These are phyloP conservation scores for Panagrolaimus sp. DNA, from an alignment of 1,140 invertebrate genomes.

Conservation along the genomic window DNA sequence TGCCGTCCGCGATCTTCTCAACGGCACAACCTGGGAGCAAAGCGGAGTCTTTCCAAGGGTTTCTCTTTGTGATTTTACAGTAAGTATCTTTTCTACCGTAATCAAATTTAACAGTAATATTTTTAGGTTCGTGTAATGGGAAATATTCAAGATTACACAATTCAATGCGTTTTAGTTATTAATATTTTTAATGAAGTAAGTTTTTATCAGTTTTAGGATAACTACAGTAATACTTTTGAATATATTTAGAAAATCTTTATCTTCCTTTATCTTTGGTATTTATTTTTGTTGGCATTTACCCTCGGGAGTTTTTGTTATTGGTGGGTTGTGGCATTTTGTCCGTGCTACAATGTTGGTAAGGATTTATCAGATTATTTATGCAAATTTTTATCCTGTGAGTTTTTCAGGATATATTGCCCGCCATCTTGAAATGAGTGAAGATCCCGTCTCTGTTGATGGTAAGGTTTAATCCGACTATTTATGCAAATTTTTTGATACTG, in stretches of 20 bases:
- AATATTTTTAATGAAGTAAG: constrained; percentile 63
- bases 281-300: constrained; percentile 61
- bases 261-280: constrained; percentile 51
- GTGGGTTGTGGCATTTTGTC: constrained; percentile 30
- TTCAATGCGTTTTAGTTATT: constrained; percentile 63
- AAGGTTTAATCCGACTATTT: neutral
- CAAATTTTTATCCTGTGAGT: neutral
- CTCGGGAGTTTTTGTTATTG: constrained; percentile 49
- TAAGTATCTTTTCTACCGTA: constrained; percentile 41
- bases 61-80: constrained; percentile 63
- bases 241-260: neutral
- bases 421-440: constrained; percentile 6
- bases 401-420: neutral
- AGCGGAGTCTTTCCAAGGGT: constrained; percentile 62
- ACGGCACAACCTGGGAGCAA: constrained; percentile 50
- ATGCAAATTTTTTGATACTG: constrained; percentile 5
- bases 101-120: constrained; percentile 11
- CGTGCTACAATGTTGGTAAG: constrained; percentile 11
- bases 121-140: constrained; percentile 25
- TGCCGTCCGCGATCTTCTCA: constrained; percentile 43
- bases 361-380: neutral
- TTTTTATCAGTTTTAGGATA: constrained; percentile 51
- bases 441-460: neutral
- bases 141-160: constrained; percentile 55
- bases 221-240: neutral